Percentiles rank a stretch among this genome's conserved stretches.
Conservation (phyloP, 2,113 vertebrate genomes). For the Chrysemys picta region DNA sequence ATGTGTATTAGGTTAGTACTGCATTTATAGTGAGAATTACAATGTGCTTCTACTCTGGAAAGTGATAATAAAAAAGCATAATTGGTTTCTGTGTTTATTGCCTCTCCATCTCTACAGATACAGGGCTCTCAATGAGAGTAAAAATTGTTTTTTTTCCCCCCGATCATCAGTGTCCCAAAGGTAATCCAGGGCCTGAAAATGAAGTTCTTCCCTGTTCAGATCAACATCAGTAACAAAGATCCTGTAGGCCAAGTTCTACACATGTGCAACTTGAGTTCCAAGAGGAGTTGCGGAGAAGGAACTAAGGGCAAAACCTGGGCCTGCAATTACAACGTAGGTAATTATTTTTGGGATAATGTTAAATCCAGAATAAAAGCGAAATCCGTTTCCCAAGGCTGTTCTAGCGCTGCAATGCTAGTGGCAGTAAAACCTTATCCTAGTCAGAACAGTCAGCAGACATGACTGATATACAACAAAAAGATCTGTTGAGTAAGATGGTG, state of each 20-base stretch:
- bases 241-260: conserved; percentile 44
- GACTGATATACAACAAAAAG: too few relatives aligned
- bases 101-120: not conserved
- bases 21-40: too few relatives aligned
- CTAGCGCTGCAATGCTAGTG: not conserved
- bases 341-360: conserved; percentile 68
- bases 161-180: not conserved
- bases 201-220: not conserved
- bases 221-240: not conserved
- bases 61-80: too few relatives aligned
- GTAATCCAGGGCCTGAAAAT: not conserved
- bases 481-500: not conserved
- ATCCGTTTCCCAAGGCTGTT: not conserved
- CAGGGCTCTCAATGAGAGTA: not conserved
- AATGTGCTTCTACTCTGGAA: too few relatives aligned
- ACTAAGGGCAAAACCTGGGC: conserved; percentile 24
- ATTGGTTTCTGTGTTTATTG: accelerated
- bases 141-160: not conserved
- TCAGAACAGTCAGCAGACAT: not conserved
- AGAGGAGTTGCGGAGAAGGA: not conserved
- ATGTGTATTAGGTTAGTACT: too few relatives aligned
- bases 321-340: conserved; percentile 55
- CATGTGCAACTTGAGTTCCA: not conserved
- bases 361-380: conserved; percentile 45
- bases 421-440: not conserved